phyloP scores from a whole-genome alignment of 2,888 invertebrate species.

The Dioctria rufipes region DNA sequence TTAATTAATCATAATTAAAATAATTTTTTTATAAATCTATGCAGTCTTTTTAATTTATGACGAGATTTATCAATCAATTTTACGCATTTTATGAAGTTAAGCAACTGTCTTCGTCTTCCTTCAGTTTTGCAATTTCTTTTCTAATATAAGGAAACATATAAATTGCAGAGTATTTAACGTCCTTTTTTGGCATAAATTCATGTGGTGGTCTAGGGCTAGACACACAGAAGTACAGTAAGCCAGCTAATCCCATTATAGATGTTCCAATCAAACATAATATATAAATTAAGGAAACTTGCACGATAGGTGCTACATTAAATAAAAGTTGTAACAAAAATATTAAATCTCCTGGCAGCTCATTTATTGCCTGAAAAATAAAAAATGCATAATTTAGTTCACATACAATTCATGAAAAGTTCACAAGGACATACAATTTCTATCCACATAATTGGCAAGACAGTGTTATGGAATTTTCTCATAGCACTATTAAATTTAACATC shows the following conservation, averaged over 20 bases:
- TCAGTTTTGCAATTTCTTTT: slow-evolving; percentile 54
- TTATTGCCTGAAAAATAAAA: slow-evolving; percentile 65
- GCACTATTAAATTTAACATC: slow-evolving; percentile 76
- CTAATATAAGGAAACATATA: slow-evolving; percentile 62
- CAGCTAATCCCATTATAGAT: slow-evolving; percentile 69
- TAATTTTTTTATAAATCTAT: slow-evolving; percentile 9
- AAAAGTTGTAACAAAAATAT: slow-evolving; percentile 72
- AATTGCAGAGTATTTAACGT: slow-evolving; percentile 62
- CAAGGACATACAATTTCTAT: slow-evolving; percentile 76
- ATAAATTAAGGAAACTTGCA: slow-evolving; percentile 72
- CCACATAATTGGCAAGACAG: slow-evolving; percentile 82
- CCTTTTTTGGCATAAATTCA: slow-evolving; percentile 58
- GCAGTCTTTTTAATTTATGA: not conserved
- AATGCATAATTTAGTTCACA: slow-evolving; percentile 7
- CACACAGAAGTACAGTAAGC: slow-evolving; percentile 65
- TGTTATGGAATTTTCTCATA: slow-evolving; percentile 76
- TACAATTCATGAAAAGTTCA: not conserved
- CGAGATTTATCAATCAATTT: not conserved
- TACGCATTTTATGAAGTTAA: not conserved
- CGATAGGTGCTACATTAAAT: slow-evolving; percentile 73
- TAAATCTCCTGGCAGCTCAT: slow-evolving; percentile 71
- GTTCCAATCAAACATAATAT: slow-evolving; percentile 72
- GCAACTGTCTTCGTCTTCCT: slow-evolving; percentile 54
- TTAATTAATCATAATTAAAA: not conserved
- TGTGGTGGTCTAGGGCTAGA: slow-evolving; percentile 58